phyloP scores from a whole-genome alignment of 1,140 invertebrate species.

The Drosophila tristis region DNA sequence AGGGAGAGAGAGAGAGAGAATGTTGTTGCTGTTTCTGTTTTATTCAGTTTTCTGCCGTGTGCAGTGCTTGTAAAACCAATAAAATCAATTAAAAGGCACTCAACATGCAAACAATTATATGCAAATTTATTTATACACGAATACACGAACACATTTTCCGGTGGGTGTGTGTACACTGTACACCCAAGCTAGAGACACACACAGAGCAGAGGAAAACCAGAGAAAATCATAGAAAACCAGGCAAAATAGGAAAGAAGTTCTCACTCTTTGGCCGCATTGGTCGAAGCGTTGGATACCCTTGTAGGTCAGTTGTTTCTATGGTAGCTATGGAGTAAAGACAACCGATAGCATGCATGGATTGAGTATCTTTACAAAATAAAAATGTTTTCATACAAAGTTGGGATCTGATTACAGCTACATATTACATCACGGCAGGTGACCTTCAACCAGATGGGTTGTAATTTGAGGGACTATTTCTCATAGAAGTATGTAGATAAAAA shows the following conservation, averaged over 20 bases:
- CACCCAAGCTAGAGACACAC: constrained; percentile 22
- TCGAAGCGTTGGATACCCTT: too few relatives aligned
- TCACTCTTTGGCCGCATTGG: too few relatives aligned
- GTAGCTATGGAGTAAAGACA: too few relatives aligned
- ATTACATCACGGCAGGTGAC: too few relatives aligned
- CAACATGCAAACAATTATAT: constrained; percentile 82
- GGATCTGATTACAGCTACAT: too few relatives aligned
- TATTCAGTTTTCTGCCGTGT: constrained; percentile 32
- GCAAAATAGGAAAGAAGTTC: neutral
- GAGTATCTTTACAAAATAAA: too few relatives aligned
- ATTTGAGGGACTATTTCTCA: too few relatives aligned
- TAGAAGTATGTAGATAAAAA: too few relatives aligned
- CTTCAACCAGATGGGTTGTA: too few relatives aligned
- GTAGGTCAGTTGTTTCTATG: too few relatives aligned
- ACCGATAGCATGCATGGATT: too few relatives aligned
- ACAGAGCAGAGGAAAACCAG: neutral
- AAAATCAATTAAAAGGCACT: constrained; percentile 83
- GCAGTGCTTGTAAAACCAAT: constrained; percentile 73
- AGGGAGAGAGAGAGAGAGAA: constrained; percentile 20
- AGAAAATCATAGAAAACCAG: constrained; percentile 1
- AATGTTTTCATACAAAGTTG: too few relatives aligned
- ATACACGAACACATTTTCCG: constrained; percentile 30
- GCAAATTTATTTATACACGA: constrained; percentile 78
- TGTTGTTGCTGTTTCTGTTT: constrained; percentile 29
- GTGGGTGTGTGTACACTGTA: neutral